phyloP scores from a whole-genome alignment of 2,888 invertebrate genomes.

The Agrotis ipsilon region DNA sequence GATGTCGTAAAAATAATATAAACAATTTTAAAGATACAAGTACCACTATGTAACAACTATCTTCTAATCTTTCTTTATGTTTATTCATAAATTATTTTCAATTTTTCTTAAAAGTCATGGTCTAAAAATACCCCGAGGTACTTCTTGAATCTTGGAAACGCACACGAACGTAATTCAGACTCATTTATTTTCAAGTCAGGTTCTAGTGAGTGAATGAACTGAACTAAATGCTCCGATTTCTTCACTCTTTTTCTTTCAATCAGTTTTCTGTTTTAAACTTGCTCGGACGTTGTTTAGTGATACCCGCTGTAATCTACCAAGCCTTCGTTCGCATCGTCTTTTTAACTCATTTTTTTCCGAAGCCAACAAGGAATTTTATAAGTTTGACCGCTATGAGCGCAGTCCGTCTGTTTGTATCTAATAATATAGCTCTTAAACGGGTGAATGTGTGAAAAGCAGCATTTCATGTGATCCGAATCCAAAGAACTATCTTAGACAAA shows the following conservation, averaged over 20 bases:
- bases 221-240: constrained; percentile 37
- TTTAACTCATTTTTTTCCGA: too few relatives aligned
- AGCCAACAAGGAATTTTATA: too few relatives aligned
- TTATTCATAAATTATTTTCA: neutral
- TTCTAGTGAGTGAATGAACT: constrained; percentile 44
- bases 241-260: constrained; percentile 23
- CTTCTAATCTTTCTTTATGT: neutral
- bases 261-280: constrained; percentile 9
- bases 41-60: too few relatives aligned
- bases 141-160: constrained; percentile 7
- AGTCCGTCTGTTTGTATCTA: too few relatives aligned
- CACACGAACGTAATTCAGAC: constrained; percentile 10
- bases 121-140: constrained; percentile 7
- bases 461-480: too few relatives aligned
- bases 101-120: neutral
- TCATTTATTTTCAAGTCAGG: constrained; percentile 50
- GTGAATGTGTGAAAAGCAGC: too few relatives aligned
- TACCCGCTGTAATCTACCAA: neutral
- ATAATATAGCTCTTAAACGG: too few relatives aligned
- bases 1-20: too few relatives aligned
- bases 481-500: too few relatives aligned
- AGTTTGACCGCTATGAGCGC: too few relatives aligned
- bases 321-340: too few relatives aligned
- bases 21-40: too few relatives aligned
- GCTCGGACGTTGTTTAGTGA: neutral